Conservation (phyloP, 92 coral and sea anemone species). For the Zoanthus sociatus region DNA sequence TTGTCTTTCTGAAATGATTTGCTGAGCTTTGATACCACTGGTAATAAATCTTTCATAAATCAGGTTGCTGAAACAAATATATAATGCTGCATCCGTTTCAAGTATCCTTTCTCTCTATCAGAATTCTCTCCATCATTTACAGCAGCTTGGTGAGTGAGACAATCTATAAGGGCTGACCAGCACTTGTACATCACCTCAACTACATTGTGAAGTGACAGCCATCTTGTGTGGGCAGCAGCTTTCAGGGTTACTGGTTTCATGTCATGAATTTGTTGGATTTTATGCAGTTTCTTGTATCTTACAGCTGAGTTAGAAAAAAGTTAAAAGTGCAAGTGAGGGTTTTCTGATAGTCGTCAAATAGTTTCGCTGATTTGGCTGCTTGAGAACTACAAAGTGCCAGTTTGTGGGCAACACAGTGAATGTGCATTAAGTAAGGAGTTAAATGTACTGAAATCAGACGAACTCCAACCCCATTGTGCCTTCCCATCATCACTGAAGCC, state of each 20-base stretch:
- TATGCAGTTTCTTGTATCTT: constrained; percentile 7
- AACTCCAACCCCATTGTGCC: too few relatives aligned
- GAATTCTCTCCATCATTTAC: constrained; percentile 24
- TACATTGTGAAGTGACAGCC: constrained; percentile 43
- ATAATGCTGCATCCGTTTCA: constrained; percentile 45
- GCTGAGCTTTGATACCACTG: constrained; percentile 34
- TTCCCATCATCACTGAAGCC: too few relatives aligned
- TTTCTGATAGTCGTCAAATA: constrained; percentile 13
- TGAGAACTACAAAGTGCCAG: too few relatives aligned
- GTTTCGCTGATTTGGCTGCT: too few relatives aligned
- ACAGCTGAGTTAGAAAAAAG: background rate
- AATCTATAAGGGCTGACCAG: constrained; percentile 32
- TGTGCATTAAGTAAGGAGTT: too few relatives aligned
- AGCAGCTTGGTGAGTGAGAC: constrained; percentile 41
- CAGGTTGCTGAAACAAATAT: constrained; percentile 42
- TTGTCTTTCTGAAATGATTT: constrained; percentile 32
- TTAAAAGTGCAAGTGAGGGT: constrained; percentile 1
- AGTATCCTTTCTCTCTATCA: constrained; percentile 37
- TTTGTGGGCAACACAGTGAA: too few relatives aligned
- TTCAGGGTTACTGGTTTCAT: constrained; percentile 30
- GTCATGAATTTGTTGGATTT: constrained; percentile 39
- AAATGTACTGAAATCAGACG: too few relatives aligned
- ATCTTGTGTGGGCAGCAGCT: constrained; percentile 38
- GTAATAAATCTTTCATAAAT: constrained; percentile 35
- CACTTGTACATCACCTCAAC: constrained; percentile 18